Conservation (phyloP, 2,797 vertebrate species). For the Sebastes kiyomatsui region DNA sequence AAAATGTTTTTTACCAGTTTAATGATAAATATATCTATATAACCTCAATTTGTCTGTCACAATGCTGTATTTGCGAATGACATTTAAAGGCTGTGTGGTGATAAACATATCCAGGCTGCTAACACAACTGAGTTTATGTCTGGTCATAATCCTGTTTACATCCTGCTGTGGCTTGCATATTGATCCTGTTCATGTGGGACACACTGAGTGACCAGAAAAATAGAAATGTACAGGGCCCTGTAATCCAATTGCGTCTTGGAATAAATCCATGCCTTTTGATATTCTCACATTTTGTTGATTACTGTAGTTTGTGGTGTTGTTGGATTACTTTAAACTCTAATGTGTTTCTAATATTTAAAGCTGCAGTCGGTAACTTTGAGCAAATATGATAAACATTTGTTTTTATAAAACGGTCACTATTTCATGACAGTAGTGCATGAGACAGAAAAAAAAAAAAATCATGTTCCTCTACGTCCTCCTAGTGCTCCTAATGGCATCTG, state of each 20-base stretch:
- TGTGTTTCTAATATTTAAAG: background rate
- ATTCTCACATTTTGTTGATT: background rate
- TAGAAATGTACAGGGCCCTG: background rate
- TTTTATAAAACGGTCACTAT: no score
- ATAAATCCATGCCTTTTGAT: background rate
- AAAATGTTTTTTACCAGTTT: background rate
- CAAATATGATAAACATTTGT: no score
- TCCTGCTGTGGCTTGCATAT: background rate
- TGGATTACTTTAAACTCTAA: background rate
- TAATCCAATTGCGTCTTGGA: background rate
- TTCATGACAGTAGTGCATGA: no score
- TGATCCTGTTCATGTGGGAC: background rate
- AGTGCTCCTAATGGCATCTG: no score
- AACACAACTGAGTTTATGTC: background rate
- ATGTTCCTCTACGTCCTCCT: no score
- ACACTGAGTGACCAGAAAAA: background rate
- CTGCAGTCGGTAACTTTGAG: no score
- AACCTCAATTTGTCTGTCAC: background rate
- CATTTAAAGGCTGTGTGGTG: background rate
- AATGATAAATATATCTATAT: background rate
- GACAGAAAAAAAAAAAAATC: no score
- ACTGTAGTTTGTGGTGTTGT: background rate
- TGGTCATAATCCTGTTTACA: conserved; percentile 14
- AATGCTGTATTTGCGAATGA: background rate
- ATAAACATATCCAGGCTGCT: background rate